Evolutionary conservation across 2,113 vertebrate genomes (phyloP).

Genomic region (Gasterosteus nipponicus): DNA sequence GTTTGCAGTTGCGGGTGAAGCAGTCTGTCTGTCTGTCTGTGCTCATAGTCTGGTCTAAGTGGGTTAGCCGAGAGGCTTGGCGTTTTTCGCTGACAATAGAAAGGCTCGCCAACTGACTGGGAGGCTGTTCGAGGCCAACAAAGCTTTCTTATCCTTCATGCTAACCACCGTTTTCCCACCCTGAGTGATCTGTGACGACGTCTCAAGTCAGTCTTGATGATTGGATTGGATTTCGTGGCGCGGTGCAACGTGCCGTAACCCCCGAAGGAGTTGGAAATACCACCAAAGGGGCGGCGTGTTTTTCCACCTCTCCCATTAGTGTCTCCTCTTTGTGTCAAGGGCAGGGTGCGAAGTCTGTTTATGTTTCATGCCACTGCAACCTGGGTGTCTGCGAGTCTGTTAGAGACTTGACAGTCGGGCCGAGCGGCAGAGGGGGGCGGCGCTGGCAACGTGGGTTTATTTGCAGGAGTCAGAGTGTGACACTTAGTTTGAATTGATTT

Average conservation of each 20-base stretch:
- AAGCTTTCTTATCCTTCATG: conserved; percentile 29
- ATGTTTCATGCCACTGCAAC: conserved; percentile 48
- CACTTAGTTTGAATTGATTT: conserved; percentile 69
- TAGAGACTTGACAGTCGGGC: conserved; percentile 28
- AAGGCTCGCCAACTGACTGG: conserved; percentile 24
- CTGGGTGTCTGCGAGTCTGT: conserved; percentile 37
- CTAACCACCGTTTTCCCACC: conserved; percentile 18
- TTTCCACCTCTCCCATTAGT: conserved; percentile 41
- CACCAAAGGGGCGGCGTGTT: conserved; percentile 6
- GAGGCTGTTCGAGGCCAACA: conserved; percentile 40
- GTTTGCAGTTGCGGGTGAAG: conserved; percentile 46
- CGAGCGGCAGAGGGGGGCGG: conserved; percentile 5
- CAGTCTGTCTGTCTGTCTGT: conserved; percentile 38
- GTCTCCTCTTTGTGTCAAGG: conserved; percentile 42
- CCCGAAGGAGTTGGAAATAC: conserved; percentile 4
- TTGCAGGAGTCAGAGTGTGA: conserved; percentile 68
- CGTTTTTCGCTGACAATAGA: conserved; percentile 33
- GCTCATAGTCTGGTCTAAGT: conserved; percentile 34
- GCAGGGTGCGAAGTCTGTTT: conserved; percentile 57
- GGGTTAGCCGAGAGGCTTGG: conserved; percentile 47
- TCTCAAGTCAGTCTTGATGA: conserved; percentile 12
- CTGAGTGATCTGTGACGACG: conserved; percentile 22
- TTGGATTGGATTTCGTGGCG: conserved; percentile 16
- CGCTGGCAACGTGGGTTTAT: conserved; percentile 57
- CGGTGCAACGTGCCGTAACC: conserved; percentile 11